phyloP scores from a whole-genome alignment of 2,113 vertebrate genomes.

The Ceyx cyanopectus region DNA sequence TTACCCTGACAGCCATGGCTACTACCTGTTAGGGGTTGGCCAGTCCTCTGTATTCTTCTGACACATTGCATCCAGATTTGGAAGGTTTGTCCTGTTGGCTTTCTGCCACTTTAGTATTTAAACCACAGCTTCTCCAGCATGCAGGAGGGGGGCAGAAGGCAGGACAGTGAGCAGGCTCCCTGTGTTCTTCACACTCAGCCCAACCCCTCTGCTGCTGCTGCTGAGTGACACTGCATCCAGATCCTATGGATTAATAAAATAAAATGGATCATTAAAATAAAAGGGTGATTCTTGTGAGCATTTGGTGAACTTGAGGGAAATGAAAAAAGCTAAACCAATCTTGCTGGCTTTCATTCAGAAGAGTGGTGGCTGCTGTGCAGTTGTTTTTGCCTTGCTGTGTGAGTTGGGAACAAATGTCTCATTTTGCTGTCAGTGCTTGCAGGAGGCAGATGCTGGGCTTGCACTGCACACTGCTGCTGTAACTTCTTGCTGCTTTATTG shows the following conservation, averaged over 20 bases:
- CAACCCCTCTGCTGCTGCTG: not conserved
- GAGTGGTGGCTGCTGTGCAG: not conserved
- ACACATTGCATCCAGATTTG: not conserved
- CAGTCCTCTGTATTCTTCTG: not conserved
- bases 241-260: not conserved
- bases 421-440: not conserved
- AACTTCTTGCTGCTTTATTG: not conserved
- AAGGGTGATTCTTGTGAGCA: not conserved
- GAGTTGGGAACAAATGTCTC: not conserved
- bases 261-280: not conserved
- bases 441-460: not conserved
- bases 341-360: not conserved
- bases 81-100: not conserved
- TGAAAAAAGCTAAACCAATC: not conserved
- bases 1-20: not conserved
- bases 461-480: not conserved
- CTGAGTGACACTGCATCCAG: not conserved
- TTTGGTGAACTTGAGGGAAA: not conserved
- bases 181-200: not conserved
- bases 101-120: not conserved
- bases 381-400: not conserved
- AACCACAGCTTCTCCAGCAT: rapidly evolving
- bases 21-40: not conserved
- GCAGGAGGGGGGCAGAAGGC: not conserved
- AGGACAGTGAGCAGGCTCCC: not conserved